phyloP scores from a whole-genome alignment of 2,888 invertebrate genomes.

The Erpobdella octoculata region DNA sequence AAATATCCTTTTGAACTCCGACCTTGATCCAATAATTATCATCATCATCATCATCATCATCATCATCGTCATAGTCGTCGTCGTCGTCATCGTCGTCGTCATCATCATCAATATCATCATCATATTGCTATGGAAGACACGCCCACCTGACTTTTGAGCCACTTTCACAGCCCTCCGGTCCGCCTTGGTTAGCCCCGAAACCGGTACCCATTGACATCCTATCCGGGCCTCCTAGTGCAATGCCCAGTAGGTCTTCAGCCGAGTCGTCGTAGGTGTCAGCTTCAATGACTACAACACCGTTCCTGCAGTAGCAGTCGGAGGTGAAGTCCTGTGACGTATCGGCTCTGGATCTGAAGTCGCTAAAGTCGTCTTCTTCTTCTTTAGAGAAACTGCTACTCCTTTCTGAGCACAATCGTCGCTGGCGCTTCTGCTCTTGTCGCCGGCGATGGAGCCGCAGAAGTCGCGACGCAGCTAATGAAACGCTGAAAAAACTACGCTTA shows the following conservation, averaged over 20 bases:
- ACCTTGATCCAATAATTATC: neutral
- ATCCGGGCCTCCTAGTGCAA: no score
- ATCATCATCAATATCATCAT: neutral
- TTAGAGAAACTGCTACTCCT: neutral
- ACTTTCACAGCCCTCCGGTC: no score
- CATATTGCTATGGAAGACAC: no score
- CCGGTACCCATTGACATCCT: neutral
- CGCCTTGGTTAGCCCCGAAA: neutral
- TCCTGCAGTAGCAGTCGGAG: neutral
- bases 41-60: slow-evolving; percentile 9
- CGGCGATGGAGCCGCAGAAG: slow-evolving; percentile 11
- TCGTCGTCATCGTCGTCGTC: neutral
- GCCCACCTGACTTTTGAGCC: no score
- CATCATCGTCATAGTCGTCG: slow-evolving; percentile 11
- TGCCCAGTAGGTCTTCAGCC: neutral
- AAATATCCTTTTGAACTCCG: no score
- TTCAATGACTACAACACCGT: slow-evolving; percentile 3
- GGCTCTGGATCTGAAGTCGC: neutral
- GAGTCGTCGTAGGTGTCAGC: slow-evolving; percentile 9
- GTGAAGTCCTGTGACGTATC: neutral
- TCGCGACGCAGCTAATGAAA: neutral
- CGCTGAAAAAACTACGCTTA: slow-evolving; percentile 12
- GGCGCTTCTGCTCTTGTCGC: neutral
- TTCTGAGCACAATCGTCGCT: neutral
- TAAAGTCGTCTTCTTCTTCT: neutral